Base-by-base conservation (phyloP, 2,888 invertebrate genomes). In the Xanthostigma xanthostigma region DNA sequence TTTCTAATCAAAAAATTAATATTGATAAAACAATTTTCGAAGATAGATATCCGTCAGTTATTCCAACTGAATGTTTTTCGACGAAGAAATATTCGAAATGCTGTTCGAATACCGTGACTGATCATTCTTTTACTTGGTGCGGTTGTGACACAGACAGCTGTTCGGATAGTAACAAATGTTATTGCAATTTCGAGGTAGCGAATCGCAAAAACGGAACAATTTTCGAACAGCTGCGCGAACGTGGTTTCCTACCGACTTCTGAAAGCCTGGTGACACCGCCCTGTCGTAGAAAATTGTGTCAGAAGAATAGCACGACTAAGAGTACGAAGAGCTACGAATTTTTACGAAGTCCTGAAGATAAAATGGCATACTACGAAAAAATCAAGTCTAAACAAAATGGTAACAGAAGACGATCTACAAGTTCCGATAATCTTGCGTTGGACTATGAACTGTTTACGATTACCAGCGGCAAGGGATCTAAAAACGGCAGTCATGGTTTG, bases 141-240 rank as follows among this genome's bases (percentile, higher is more conserved):
- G 84, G 81, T 12, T 86, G 85, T 61, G 86, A 86, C 59, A 87
- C 89, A 0, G 90, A 91, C 62, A 88, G 87, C 59, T 92, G 91
- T 60, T 78, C 84, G 0, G 88, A 87, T 54, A 83, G 84, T 57
- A 89, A 89, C 63, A 90, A 90, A 64, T 91, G 91, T 61, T 91
- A 91, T 61, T 91, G 91, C 62, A 77, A 63, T 60, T 68, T 8
- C 62, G 68, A 2, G 56, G 59, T 48, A 39, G 41, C 33, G 11
- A 49, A 50, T 17, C 66, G 8, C 40, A 42, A 44, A 50, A 43
- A 36, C 41, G 50, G 52, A 1, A 67, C 67, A 8, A 67, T 73
- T 45, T 61, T 73, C 49, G 72, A 73, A 51, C 72, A 74, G 54
- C 59, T 74, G 10, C 66, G 70, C 41, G 69, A 69, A 50, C 64